Evolutionary conservation across 2,888 invertebrate species (phyloP), one percentile per base, ranked within the genome.

Genomic region (Oxystoma pomonae): DNA sequence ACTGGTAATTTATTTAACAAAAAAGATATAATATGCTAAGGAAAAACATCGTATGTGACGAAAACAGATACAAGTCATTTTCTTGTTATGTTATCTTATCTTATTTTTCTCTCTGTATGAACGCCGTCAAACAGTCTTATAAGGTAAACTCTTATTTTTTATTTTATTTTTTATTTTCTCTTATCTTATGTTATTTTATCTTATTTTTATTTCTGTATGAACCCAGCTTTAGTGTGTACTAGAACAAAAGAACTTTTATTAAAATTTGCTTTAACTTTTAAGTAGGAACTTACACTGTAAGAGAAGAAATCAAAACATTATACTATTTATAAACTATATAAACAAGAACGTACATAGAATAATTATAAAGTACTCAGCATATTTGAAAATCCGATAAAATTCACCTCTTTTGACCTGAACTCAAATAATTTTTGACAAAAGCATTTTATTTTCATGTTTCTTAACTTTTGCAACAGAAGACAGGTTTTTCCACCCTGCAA

Each of bases 371-470:
- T 35, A 35, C 35, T 35, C 35, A 35, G 35, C 35, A 35, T 35
- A 35, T 35, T 35, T 35, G 35, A 35, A 35, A 35, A 35, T 35
- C 12, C 3, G 35, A 35, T 35, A 35, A 35, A 35, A 35, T 35
- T 35, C 35, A 35, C 35, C 35, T 35, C 35, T 35, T 51, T 58
- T 58, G 16, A 58, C 58, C 16, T 50, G 51, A 12, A 58, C 50
- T 55, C 55, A 53, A 55, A 55, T 60, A 18, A 53, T 60, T 60
- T 60, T 60, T 53, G 55, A 21, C 53, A 60, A 21, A 60, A 55
- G 51, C 55, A 60, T 18, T 55, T 60, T 60, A 60, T 49, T 49
- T 7, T 49, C 50, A 18, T 19, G 17, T 20, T 50, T 58, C 51
- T 58, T 58, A 51, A 58, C 19, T 58, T 58, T 58, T 9, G 51